Base-by-base conservation (phyloP, 1,140 invertebrate genomes). In the Halesus radiatus region DNA sequence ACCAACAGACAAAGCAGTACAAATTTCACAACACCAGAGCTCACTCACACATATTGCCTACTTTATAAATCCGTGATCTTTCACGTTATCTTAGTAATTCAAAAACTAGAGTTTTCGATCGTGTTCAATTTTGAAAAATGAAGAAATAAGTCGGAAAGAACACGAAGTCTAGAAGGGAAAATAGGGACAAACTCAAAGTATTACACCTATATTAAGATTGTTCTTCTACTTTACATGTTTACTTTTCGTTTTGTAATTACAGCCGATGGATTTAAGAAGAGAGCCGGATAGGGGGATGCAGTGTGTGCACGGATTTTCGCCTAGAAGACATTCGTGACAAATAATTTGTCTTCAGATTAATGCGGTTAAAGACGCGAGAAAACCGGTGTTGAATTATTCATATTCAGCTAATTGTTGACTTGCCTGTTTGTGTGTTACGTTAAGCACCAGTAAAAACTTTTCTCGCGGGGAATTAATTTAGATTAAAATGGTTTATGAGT, bases 321-420 rank as follows among this genome's bases (percentile, higher is more conserved):
- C 37, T 45, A 13, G 66, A 70, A 70, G 66, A 70, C 66, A 70
- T 70, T 45, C 66, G 66, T 50, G 66, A 70, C 37, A 70, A 70
- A 70, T 45, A 45, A 45, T 70, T 70, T 37, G 37, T 70, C 32
- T 70, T 70, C 18, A n/a, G 32, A 64, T 70, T 70, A 70, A 70
- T 70, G 66, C 37, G 66, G 66, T 70, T 70, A 70, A 70, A 45
- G 66, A 37, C 66, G 66, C 26, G 26, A 23, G 23, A 37, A 70
- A 70, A 52, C 66, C 8, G 66, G 29, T 23, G 15, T 37, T n/a
- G 66, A 70, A 70, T 70, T 70, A 70, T 70, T 70, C 66, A 70
- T 52, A 70, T 70, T 70, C 8, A 5, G 66, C 10, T 70, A 70
- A 70, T 70, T 70, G 66, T 70, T 32, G 66, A 70, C 66, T 70